Conservation (phyloP, 2,888 invertebrate species). For the Synanthedon formicaeformis region DNA sequence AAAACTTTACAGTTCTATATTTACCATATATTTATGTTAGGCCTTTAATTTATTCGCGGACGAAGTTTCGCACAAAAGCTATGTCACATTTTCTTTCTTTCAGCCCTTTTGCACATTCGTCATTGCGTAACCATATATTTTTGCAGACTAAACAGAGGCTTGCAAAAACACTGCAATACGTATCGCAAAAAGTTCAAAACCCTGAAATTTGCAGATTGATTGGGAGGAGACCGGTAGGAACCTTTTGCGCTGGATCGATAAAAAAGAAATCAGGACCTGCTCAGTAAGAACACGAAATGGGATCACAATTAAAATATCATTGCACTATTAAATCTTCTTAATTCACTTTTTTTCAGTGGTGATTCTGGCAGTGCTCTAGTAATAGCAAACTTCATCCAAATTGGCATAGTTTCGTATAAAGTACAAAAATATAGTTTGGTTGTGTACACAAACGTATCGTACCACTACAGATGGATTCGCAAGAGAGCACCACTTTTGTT, state of each 20-base stretch:
- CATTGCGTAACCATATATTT: too few species aligned
- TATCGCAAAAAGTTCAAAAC: background rate
- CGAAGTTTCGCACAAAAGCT: too few species aligned
- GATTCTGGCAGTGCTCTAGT: constrained; percentile 35
- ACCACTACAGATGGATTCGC: background rate
- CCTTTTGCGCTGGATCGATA: background rate
- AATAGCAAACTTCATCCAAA: constrained; percentile 21
- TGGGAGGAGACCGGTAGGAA: background rate
- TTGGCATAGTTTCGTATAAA: constrained; percentile 33
- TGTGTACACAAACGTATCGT: constrained; percentile 6
- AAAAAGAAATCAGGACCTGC: background rate
- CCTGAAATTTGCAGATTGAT: background rate
- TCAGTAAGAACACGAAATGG: background rate
- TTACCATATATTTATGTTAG: too few species aligned
- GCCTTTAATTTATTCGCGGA: too few species aligned
- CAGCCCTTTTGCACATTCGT: too few species aligned
- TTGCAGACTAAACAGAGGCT: background rate
- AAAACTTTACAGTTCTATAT: too few species aligned
- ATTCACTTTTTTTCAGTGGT: constrained; percentile 19
- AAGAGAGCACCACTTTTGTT: background rate
- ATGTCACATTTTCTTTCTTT: too few species aligned
- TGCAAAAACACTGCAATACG: background rate
- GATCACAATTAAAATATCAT: too few species aligned
- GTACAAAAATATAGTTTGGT: constrained; percentile 2
- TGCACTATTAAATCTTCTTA: too few species aligned